Evolutionary conservation across 2,113 vertebrate species (phyloP), one percentile per base, ranked within the genome.

Genomic region (Stomatorhinus ivindoensis): DNA sequence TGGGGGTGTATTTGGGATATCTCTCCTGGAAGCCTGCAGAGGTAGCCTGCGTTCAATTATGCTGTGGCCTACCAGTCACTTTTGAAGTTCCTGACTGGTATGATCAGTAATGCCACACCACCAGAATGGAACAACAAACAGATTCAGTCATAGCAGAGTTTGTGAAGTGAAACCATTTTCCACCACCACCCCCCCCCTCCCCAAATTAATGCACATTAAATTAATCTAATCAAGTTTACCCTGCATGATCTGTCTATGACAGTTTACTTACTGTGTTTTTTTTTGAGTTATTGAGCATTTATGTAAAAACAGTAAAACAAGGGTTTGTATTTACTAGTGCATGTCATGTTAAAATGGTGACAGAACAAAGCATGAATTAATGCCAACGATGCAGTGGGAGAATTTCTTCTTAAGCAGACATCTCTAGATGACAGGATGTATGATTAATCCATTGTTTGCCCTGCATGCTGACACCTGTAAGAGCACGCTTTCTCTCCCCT

Each of bases 261-360:
- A 27, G 50, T 87, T 61, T 87, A 21, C 87, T 19, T 87, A 19
- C 27, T 87, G 44, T 48, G 48, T 61, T 3, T 35, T 55, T n/a
- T 44, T 61, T 58, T 87, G 24, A 42, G 17, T 42, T 87, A 19
- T 87, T 87, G 55, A 87, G 91, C 93, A 90, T 94, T 93, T 93
- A 93, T 94, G 93, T 91, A 93, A 92, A 69, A 76, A 76, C 46
- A 76, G 93, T 92, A 47, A 90, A 58, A 8, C 86, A 82, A 84
- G 90, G 89, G 61, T 89, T 91, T 55, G 91, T 88, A 94, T 93
- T 94, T 92, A 93, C 91, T 91, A 84, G 91, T 42, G 82, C 44
- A 93, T 93, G 93, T 93, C 94, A 94, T 92, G 93, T 94, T 92
- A 88, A 58, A 89, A 94, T 90, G 48, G 91, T 91, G 7, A 92